phyloP scores from a whole-genome alignment of 1,140 invertebrate species.

The Pissodes strobi region DNA sequence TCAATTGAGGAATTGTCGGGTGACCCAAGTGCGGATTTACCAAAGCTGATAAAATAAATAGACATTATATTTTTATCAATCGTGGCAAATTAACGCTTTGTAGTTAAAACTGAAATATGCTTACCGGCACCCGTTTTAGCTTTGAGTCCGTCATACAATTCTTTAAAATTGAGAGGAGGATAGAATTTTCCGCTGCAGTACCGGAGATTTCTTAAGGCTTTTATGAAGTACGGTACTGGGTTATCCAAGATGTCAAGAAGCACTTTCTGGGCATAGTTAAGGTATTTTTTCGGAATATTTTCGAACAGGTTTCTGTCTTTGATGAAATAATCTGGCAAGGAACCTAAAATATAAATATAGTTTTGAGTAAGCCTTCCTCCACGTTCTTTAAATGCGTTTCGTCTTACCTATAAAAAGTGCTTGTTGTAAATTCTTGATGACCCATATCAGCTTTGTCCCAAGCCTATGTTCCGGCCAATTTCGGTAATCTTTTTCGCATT shows the following conservation, averaged over 20 bases:
- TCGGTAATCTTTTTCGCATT: conserved; percentile 71
- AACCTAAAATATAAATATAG: conserved; percentile 46
- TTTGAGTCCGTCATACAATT: conserved; percentile 64
- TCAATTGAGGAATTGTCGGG: conserved; percentile 1
- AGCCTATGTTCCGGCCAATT: conserved; percentile 72
- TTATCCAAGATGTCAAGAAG: conserved; percentile 70
- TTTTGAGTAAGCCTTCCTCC: no score
- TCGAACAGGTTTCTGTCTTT: conserved; percentile 72
- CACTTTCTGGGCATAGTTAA: conserved; percentile 67
- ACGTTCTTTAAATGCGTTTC: no score
- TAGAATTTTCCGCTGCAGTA: conserved; percentile 61
- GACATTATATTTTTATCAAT: neutral
- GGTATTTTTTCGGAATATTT: conserved; percentile 65
- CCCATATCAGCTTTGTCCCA: conserved; percentile 67
- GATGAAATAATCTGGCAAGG: conserved; percentile 74
- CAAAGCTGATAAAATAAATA: neutral
- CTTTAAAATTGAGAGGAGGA: conserved; percentile 65
- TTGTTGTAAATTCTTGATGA: conserved; percentile 62
- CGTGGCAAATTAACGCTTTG: neutral
- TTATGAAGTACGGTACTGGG: conserved; percentile 65
- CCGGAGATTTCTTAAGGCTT: conserved; percentile 68
- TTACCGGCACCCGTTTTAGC: conserved; percentile 18
- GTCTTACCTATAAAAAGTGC: conserved; percentile 58
- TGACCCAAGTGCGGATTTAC: conserved; percentile 10
- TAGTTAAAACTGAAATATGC: neutral